Evolutionary conservation across 2,888 invertebrate species (phyloP).

Genomic region (Tachina grossa): DNA sequence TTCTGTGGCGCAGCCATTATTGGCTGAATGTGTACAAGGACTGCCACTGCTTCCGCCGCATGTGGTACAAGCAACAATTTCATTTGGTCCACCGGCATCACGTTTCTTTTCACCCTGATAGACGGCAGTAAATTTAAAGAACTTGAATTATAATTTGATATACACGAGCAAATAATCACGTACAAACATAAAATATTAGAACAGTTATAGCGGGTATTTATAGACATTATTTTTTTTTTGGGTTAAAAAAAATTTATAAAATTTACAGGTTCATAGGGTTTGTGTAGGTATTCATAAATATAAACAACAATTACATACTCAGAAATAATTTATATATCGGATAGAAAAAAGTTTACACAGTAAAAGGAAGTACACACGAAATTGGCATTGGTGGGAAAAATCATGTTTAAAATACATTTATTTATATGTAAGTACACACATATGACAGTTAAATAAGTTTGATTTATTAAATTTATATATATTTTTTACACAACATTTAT

Average conservation of each 20-base stretch:
- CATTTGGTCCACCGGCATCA: constrained; percentile 90
- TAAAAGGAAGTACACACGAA: constrained; percentile 47
- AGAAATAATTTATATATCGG: constrained; percentile 22
- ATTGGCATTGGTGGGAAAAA: constrained; percentile 32
- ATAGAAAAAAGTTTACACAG: background rate
- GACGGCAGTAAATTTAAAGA: constrained; percentile 79
- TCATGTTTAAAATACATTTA: constrained; percentile 35
- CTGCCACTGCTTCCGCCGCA: constrained; percentile 85
- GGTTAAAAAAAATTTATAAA: constrained; percentile 7
- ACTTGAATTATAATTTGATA: constrained; percentile 72
- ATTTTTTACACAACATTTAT: constrained; percentile 5
- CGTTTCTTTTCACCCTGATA: constrained; percentile 92
- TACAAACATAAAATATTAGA: constrained; percentile 45
- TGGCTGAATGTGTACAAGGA: constrained; percentile 93
- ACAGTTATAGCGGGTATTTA: constrained; percentile 19
- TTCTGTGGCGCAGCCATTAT: constrained; percentile 94
- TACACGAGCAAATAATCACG: constrained; percentile 57
- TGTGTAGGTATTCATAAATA: background rate
- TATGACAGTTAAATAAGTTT: constrained; percentile 22
- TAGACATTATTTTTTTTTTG: background rate
- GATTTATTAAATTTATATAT: constrained; percentile 9
- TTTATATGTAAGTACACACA: constrained; percentile 11
- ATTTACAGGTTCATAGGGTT: constrained; percentile 29
- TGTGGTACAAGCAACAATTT: constrained; percentile 92
- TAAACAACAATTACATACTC: constrained; percentile 9